Evolutionary conservation across 2,888 invertebrate species (phyloP), one percentile per base, ranked within the genome.

Genomic region (Hyalella azteca): DNA sequence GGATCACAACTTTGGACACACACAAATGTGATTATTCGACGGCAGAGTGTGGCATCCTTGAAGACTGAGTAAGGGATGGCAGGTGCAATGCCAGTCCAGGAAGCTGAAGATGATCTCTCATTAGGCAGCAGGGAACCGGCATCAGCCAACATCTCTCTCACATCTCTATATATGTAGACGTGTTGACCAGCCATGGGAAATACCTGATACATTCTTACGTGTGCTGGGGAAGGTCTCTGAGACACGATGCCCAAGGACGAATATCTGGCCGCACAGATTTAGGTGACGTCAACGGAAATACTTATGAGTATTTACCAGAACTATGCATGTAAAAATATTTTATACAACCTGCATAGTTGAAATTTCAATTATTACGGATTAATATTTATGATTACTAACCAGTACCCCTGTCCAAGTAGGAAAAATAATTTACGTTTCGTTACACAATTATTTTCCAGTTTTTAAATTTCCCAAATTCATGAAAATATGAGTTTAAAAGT

Each of bases 41-140:
- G n/a, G n/a, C n/a, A n/a, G n/a, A n/a, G n/a, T n/a, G 11, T 66
- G 66, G 66, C 39, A 66, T 36, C 66, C n/a, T n/a, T n/a, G n/a
- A n/a, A n/a, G n/a, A n/a, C n/a, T n/a, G 66, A 7, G 32, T n/a
- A 11, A 19, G 66, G 26, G 66, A 66, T 36, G 66, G 36, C 66
- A 66, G 66, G 66, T 66, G 66, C 66, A 66, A 36, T 36, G 66
- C 66, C 66, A 66, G 66, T 32, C 36, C 36, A 66, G 66, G 66
- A 66, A 66, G 66, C 66, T 29, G 66, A 36, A 29, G 66, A 66
- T 66, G 66, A 66, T 66, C 66, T 66, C 66, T 66, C 66, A 66
- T 66, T 66, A 66, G 66, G 66, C 66, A 66, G 66, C 66, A 66
- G 66, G 66, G 19, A 66, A 66, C 36, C 66, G 66, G 36, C 36